Evolutionary conservation across 2,888 invertebrate species (phyloP), one percentile per base, ranked within the genome.

Genomic region (Drosophila anomelani): DNA sequence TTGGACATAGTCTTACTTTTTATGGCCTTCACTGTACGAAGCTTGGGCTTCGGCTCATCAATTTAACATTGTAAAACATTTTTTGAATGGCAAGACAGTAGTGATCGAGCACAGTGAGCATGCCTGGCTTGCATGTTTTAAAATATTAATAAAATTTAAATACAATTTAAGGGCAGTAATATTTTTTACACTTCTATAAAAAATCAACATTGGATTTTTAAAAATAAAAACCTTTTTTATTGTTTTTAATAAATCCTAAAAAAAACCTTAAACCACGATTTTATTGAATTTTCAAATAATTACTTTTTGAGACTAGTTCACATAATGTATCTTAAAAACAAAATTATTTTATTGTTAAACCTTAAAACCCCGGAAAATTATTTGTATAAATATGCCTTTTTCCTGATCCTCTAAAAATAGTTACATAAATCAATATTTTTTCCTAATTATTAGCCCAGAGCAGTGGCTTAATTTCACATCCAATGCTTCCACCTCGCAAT

Each of bases 61-160:
- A 34, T 51, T 51, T 34, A 51, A 51, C 34, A 51, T 20, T 32
- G 13, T 32, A 4, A 20, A 51, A 51, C 20, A 20, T 34, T 51
- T 51, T 51, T 51, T 34, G 20, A 51, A 51, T 51, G 34, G 0
- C 34, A 34, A 51, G 15, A 51, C 51, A 51, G 34, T 51, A 15
- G 20, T 10, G 23, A 20, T 36, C 15, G 9, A 36, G 9, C 34
- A 36, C 9, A 51, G 6, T 51, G 15, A 15, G 20, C 15, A 51
- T 34, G 49, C 49, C 13, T 20, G 5, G 1, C 0, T 20, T 7
- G 32, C 13, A 15, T 15, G 15, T 34, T 34, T 13, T 8, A 0
- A 49, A 1, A 12, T 29, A 8, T 44, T 15, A 13, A 23, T 44
- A 0, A 0, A 23, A 44, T 4, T 23, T 4, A 23, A 23, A 4